Base-by-base conservation (phyloP, 2,888 invertebrate genomes). In the Perithous albicinctus region DNA sequence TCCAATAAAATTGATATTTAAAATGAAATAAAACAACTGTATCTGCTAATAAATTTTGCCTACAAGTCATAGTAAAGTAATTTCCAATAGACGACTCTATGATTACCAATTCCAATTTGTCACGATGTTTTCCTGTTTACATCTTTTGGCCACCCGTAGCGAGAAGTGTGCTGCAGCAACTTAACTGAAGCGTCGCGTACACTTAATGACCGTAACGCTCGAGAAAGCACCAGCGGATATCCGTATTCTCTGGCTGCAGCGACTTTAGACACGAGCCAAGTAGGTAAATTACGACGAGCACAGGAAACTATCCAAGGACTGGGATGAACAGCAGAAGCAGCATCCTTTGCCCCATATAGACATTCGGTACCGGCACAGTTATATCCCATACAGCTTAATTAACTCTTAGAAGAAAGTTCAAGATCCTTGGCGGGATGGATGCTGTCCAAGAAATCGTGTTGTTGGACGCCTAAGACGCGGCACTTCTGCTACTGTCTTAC, bases 401-500 rank as follows among this genome's bases (percentile, higher is more conserved):
- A 80, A 80, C 76, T 80, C 80, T 26, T 46, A 10, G 63, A 20
- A 51, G 75, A 76, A 75, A 76, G 59, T 64, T 75, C 48, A 38
- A 54, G 32, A 59, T 38, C 67, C 70, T 43, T 54, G 67, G n/a
- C 35, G 20, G 43, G 79, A 73, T 74, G 54, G 35, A 79, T 70
- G 38, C 56, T 59, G 75, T 70, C 59, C 70, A 46, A 59, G 43
- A 15, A 74, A 15, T 46, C 72, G 51, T n/a, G 23, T 18, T 43
- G 56, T 41, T 29, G 86, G 87, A 88, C 87, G 87, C 84, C 85
- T 85, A 84, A 84, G n/a, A n/a, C n/a, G n/a, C n/a, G n/a, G n/a
- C n/a, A n/a, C n/a, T n/a, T n/a, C n/a, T 48, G 48, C 48, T 48
- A 18, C 18, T 20, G 48, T 8, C 48, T 18, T 1, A 8, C 20